These are phyloP conservation scores for Aquatica leii DNA, from an alignment of 2,888 invertebrate species.

Conservation along the genomic window DNA sequence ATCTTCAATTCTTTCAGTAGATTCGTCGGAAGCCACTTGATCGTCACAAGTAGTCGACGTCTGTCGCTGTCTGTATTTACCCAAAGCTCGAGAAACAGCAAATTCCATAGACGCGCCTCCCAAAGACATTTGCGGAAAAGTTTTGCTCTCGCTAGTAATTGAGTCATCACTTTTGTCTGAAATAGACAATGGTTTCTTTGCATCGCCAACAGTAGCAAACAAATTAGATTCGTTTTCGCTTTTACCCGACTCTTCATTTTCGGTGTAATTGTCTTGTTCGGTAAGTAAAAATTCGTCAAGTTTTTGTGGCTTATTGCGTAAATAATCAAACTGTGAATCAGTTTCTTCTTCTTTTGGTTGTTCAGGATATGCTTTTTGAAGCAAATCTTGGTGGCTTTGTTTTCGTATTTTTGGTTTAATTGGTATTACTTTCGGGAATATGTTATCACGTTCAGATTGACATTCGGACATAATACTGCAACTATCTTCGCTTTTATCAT, in stretches of 20 bases:
- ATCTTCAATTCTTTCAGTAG: constrained; percentile 34
- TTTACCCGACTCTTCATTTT: constrained; percentile 69
- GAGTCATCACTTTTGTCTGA: constrained; percentile 70
- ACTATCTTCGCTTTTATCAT: constrained; percentile 66
- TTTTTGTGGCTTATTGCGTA: constrained; percentile 62
- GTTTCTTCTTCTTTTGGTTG: constrained; percentile 37
- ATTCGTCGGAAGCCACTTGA: constrained; percentile 64
- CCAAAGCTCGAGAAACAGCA: constrained; percentile 82
- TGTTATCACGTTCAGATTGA: constrained; percentile 66
- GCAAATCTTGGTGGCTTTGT: constrained; percentile 40
- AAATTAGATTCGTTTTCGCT: constrained; percentile 72
- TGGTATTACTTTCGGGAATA: constrained; percentile 70
- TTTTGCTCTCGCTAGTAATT: constrained; percentile 63
- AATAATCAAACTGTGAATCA: constrained; percentile 46
- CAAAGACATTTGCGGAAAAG: constrained; percentile 64
- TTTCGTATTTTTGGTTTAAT: constrained; percentile 45
- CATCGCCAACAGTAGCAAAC: constrained; percentile 79
- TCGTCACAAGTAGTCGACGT: constrained; percentile 79
- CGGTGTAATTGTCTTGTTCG: constrained; percentile 64
- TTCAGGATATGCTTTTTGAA: constrained; percentile 29
- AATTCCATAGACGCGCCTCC: constrained; percentile 82
- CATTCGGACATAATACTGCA: constrained; percentile 72
- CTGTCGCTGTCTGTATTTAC: constrained; percentile 78
- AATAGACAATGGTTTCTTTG: constrained; percentile 66
- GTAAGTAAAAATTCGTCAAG: constrained; percentile 60